phyloP scores from a whole-genome alignment of 2,888 invertebrate genomes.

The Apantesis nais region DNA sequence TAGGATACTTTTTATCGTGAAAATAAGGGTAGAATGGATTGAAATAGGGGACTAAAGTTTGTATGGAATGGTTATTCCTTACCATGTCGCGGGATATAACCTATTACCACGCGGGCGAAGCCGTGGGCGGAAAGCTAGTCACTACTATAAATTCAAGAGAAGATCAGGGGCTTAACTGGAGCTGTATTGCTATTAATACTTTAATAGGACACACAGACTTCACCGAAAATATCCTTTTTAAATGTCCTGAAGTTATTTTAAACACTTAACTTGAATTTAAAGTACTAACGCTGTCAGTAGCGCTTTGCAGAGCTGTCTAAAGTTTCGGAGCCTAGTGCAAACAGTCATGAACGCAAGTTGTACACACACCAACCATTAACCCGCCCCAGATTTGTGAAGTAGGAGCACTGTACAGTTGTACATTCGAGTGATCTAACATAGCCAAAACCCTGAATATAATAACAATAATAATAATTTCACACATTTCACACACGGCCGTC shows the following conservation, averaged over 20 bases:
- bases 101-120: too few relatives aligned
- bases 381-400: slow-evolving; percentile 4
- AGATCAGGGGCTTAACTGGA: neutral
- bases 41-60: too few relatives aligned
- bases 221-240: neutral
- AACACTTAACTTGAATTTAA: neutral
- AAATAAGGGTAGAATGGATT: too few relatives aligned
- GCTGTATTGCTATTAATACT: neutral
- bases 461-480: too few relatives aligned
- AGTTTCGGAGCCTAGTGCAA: neutral
- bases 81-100: too few relatives aligned
- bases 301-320: neutral
- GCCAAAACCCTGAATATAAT: neutral
- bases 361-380: slow-evolving; percentile 8
- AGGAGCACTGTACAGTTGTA: neutral
- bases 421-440: neutral
- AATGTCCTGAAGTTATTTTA: neutral
- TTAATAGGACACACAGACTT: neutral
- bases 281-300: neutral
- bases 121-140: too few relatives aligned
- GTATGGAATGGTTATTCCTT: too few relatives aligned
- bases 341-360: slow-evolving; percentile 10
- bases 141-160: neutral
- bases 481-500: too few relatives aligned
- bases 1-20: too few relatives aligned